phyloP scores from a whole-genome alignment of 2,113 vertebrate species.

The Maccullochella peelii region DNA sequence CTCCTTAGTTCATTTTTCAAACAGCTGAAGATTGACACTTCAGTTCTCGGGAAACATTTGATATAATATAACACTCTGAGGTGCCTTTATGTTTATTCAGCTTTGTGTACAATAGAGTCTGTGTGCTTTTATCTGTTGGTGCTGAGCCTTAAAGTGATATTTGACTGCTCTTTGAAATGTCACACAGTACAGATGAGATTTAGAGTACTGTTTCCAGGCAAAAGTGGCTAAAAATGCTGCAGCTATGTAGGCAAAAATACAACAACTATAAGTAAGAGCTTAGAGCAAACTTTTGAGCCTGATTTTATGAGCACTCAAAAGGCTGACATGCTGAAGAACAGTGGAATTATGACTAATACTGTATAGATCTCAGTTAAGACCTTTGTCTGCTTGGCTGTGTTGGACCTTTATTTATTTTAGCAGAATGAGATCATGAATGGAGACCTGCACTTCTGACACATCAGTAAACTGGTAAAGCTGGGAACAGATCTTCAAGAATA shows the following conservation, averaged over 20 bases:
- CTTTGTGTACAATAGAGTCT: slow-evolving; percentile 13
- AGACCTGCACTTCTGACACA: not conserved
- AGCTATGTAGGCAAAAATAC: not conserved
- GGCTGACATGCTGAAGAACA: not conserved
- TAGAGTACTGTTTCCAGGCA: not conserved
- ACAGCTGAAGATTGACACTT: slow-evolving; percentile 23
- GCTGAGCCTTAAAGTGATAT: slow-evolving; percentile 22
- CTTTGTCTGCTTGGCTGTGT: not conserved
- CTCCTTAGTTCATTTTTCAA: slow-evolving; percentile 38
- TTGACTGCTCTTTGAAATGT: slow-evolving; percentile 2
- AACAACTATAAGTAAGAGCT: not conserved
- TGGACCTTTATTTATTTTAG: not conserved
- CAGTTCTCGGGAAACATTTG: slow-evolving; percentile 18
- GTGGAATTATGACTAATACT: not conserved
- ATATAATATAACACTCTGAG: slow-evolving; percentile 20
- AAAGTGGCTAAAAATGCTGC: slow-evolving; percentile 15
- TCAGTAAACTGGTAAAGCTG: too few relatives aligned
- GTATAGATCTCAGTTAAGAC: not conserved
- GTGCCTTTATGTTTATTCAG: slow-evolving; percentile 28
- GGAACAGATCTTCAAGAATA: too few relatives aligned
- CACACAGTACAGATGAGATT: not conserved
- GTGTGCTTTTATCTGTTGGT: slow-evolving; percentile 2
- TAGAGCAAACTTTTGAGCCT: not conserved
- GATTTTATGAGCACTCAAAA: not conserved
- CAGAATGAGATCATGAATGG: not conserved